Evolutionary conservation across 2,113 vertebrate species (phyloP).

Genomic region (Chloropsis hardwickii): DNA sequence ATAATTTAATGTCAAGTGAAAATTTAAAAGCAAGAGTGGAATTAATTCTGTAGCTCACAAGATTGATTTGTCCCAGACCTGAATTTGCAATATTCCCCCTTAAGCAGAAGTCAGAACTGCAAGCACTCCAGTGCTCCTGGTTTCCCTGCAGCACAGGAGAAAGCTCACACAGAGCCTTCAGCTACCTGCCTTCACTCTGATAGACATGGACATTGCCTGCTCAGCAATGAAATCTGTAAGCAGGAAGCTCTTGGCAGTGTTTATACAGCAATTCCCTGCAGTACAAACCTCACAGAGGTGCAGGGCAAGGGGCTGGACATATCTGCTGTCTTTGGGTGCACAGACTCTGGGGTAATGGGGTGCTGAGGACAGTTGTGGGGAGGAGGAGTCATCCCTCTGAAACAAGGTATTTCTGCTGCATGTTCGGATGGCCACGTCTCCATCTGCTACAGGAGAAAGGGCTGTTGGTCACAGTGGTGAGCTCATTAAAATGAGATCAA

Average conservation of each 20-base stretch:
- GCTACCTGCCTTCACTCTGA: background rate
- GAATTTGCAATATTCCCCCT: background rate
- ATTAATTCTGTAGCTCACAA: background rate
- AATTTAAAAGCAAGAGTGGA: background rate
- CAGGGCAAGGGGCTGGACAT: background rate
- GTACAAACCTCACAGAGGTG: background rate
- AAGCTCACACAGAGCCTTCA: background rate
- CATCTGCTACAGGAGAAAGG: background rate
- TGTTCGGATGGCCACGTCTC: background rate
- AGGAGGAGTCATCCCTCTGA: background rate
- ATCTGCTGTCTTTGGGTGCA: background rate
- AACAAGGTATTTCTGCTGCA: background rate
- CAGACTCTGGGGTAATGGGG: background rate
- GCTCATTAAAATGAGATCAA: constrained; percentile 61
- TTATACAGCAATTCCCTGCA: background rate
- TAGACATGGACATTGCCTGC: background rate
- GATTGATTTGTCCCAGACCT: background rate
- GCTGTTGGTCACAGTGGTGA: constrained; percentile 31
- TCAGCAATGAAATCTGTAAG: background rate
- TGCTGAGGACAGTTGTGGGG: fast-evolving
- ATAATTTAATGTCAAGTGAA: background rate
- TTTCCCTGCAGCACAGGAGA: background rate
- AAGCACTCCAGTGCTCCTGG: background rate
- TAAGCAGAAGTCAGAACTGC: background rate
- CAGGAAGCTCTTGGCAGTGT: background rate